Conservation (phyloP, 1,140 invertebrate genomes). For the Eulimnadia texana region DNA sequence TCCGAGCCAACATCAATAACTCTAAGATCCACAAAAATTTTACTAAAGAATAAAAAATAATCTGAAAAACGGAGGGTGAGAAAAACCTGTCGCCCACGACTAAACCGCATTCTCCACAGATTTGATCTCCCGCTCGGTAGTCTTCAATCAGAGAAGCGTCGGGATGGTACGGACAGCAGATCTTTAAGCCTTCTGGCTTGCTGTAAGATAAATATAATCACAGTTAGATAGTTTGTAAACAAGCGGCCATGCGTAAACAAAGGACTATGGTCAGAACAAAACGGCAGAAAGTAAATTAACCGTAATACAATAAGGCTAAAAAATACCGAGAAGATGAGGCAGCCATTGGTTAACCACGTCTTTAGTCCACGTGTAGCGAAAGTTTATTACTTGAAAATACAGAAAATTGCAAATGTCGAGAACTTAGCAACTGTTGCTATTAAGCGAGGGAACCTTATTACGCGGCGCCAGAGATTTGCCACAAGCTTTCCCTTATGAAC, state of each 20-base stretch:
- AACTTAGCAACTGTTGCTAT: too few relatives aligned
- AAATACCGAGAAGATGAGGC: too few relatives aligned
- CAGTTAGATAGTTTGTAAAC: too few relatives aligned
- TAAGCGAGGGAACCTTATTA: too few relatives aligned
- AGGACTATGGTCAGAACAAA: neutral
- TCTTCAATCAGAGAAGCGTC: conserved; percentile 92
- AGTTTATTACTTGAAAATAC: too few relatives aligned
- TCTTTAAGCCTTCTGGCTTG: conserved; percentile 8
- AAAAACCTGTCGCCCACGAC: conserved; percentile 92
- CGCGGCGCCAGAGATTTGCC: too few relatives aligned
- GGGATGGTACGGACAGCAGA: conserved; percentile 86
- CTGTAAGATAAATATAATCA: neutral
- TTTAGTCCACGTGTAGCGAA: too few relatives aligned
- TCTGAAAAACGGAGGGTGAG: conserved; percentile 4
- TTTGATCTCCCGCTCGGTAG: conserved; percentile 95
- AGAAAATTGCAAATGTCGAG: too few relatives aligned
- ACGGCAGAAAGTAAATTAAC: neutral
- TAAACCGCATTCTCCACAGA: conserved; percentile 95
- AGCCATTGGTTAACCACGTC: too few relatives aligned
- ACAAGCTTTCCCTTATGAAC: too few relatives aligned
- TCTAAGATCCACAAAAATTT: conserved; percentile 36
- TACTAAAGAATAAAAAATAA: neutral
- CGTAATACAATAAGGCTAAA: too few relatives aligned
- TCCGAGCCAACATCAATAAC: conserved; percentile 99
- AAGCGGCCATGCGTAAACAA: neutral